These are phyloP conservation scores for Struthio camelus DNA, from an alignment of 2,113 vertebrate genomes.

Conservation along the genomic window DNA sequence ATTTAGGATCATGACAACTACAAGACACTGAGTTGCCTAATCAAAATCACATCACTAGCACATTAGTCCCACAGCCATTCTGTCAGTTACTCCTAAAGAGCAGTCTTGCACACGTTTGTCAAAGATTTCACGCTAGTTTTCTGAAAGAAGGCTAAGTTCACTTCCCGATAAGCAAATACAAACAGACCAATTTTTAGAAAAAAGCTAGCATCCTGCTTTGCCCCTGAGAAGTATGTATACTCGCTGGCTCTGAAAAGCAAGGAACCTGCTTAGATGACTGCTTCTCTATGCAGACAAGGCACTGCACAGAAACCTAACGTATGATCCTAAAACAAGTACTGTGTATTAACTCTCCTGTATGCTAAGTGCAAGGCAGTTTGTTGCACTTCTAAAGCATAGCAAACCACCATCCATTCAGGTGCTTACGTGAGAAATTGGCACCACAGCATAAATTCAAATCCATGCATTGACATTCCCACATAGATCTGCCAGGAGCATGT, in stretches of 20 bases:
- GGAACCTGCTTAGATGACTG: not conserved
- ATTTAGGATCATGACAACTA: not conserved
- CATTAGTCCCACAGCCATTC: not conserved
- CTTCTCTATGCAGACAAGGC: not conserved
- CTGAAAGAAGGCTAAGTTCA: not conserved
- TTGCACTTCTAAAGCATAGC: not conserved
- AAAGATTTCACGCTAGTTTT: not conserved
- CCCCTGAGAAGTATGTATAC: not conserved
- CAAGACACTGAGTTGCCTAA: not conserved
- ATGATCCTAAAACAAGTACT: not conserved
- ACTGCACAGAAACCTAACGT: not conserved
- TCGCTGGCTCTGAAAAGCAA: not conserved
- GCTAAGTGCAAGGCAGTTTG: not conserved
- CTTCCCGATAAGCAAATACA: not conserved
- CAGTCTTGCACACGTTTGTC: not conserved
- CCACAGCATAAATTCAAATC: not conserved
- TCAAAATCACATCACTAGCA: not conserved
- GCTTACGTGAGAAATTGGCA: not conserved
- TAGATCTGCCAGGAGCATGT: not conserved
- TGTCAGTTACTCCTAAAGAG: not conserved
- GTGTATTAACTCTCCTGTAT: not conserved
- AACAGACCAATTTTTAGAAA: not conserved
- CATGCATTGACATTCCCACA: not conserved
- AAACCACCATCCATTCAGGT: not conserved
- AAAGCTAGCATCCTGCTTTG: not conserved